Conservation (phyloP, 2,888 invertebrate genomes). For the Drosophila mayaguana region DNA sequence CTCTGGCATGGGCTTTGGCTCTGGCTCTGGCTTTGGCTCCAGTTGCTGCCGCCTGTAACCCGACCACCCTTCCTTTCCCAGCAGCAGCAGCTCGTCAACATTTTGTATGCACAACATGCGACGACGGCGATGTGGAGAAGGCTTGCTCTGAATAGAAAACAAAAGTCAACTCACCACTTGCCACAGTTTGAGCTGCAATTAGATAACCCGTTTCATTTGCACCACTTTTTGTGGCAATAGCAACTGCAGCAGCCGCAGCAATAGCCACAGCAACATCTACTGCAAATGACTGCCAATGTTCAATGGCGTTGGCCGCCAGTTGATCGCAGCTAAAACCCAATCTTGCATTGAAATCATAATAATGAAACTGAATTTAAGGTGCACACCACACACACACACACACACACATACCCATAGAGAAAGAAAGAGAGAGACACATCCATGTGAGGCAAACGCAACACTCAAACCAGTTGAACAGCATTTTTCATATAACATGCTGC, state of each 20-base stretch:
- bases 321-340: conserved; percentile 62
- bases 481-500: conserved; percentile 61
- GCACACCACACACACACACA: conserved; percentile 53
- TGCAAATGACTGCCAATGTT: conserved; percentile 79
- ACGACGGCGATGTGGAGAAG: conserved; percentile 28
- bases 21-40: background rate
- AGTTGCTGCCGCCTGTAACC: conserved; percentile 9
- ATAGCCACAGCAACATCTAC: conserved; percentile 19
- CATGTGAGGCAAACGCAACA: conserved; percentile 27
- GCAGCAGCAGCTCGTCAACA: conserved; percentile 52
- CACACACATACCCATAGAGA: background rate
- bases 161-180: conserved; percentile 80
- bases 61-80: conserved; percentile 7
- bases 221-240: conserved; percentile 68
- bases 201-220: conserved; percentile 79
- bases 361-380: conserved; percentile 80
- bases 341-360: conserved; percentile 74
- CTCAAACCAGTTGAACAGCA: conserved; percentile 74
- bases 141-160: conserved; percentile 72
- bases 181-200: conserved; percentile 78
- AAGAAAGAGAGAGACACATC: background rate
- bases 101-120: conserved; percentile 77
- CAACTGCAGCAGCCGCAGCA: conserved; percentile 29
- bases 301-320: conserved; percentile 71
- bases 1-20: background rate